Evolutionary conservation across 2,797 vertebrate genomes (phyloP), one percentile per base, ranked within the genome.

Genomic region (Sebastolobus altivelis): DNA sequence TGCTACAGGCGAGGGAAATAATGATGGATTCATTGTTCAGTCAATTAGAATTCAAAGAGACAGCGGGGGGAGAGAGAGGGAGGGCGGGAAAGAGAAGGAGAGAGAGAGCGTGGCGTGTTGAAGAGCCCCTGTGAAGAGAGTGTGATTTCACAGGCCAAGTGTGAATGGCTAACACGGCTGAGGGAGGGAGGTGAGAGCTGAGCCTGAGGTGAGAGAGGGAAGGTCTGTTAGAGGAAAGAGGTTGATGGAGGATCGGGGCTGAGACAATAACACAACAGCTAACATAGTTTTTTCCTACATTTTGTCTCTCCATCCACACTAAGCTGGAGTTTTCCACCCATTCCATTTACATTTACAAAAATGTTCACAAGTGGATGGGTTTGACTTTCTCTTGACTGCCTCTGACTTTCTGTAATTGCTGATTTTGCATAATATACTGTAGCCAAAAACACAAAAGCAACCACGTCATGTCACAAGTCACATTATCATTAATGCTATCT

Each of bases 61-160:
- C 55, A 72, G 75, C 77, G 58, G 52, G 43, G 33, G 56, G 61
- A 58, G 43, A 72, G 62, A 71, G 68, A 33, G 49, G 20, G 40
- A 31, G 65, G 20, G 35, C 27, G 56, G 25, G 40, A 38, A 22
- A 27, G 60, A 38, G 60, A 63, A 25, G 81, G 85, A 72, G 75
- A 65, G 80, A 37, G 77, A 49, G 77, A 68, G 59, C 3, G 66
- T 81, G 81, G 75, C 75, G 8, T 90, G 92, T 83, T 82, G 87
- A 68, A 70, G 80, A 86, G 82, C 84, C 86, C 88, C 90, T 82
- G 90, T 90, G 87, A 94, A 86, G 89, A 87, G 87, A 87, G 93
- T 91, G 94, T 75, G 90, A 94, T 85, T 94, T 95, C 93, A 90
- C 93, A 93, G 88, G 83, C 83, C 68, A 88, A 85, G 94, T 95